phyloP scores from a whole-genome alignment of 2,797 vertebrate species.

The Phoxinus dragarum region DNA sequence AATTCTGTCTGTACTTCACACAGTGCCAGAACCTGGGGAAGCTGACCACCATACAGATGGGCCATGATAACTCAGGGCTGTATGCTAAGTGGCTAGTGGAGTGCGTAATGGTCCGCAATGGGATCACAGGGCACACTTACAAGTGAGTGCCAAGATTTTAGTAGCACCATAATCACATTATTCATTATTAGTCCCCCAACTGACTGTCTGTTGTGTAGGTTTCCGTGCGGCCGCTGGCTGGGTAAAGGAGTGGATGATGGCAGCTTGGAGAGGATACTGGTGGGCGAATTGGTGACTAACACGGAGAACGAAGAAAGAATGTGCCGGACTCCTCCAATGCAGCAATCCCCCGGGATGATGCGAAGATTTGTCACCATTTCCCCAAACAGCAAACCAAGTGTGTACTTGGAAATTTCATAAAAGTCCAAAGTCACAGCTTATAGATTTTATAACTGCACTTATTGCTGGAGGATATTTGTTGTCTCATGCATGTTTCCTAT shows the following conservation, averaged over 20 bases:
- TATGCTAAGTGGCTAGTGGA: slow-evolving; percentile 99
- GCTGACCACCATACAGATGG: slow-evolving; percentile 97
- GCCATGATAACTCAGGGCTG: slow-evolving; percentile 96
- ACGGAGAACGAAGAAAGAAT: slow-evolving; percentile 90
- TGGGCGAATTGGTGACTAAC: slow-evolving; percentile 92
- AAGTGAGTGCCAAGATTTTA: slow-evolving; percentile 82
- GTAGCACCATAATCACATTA: background rate
- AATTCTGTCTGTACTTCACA: background rate
- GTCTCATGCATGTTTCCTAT: slow-evolving; percentile 40
- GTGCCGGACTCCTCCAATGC: slow-evolving; percentile 94
- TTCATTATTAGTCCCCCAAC: too few species aligned
- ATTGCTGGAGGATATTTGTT: slow-evolving; percentile 14
- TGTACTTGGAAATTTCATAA: slow-evolving; percentile 63
- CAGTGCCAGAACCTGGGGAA: slow-evolving; percentile 99
- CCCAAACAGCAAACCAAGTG: slow-evolving; percentile 96
- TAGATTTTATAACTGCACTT: background rate
- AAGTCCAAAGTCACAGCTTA: background rate
- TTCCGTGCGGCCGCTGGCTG: slow-evolving; percentile 96
- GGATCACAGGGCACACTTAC: slow-evolving; percentile 98
- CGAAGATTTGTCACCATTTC: slow-evolving; percentile 97
- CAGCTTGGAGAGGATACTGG: slow-evolving; percentile 94
- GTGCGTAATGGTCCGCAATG: slow-evolving; percentile 94
- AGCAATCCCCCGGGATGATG: slow-evolving; percentile 98
- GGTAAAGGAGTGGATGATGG: slow-evolving; percentile 98
- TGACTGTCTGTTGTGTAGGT: slow-evolving; percentile 75